These are phyloP conservation scores for Trinectes maculatus DNA, from an alignment of 2,113 vertebrate species.

Conservation along the genomic window DNA sequence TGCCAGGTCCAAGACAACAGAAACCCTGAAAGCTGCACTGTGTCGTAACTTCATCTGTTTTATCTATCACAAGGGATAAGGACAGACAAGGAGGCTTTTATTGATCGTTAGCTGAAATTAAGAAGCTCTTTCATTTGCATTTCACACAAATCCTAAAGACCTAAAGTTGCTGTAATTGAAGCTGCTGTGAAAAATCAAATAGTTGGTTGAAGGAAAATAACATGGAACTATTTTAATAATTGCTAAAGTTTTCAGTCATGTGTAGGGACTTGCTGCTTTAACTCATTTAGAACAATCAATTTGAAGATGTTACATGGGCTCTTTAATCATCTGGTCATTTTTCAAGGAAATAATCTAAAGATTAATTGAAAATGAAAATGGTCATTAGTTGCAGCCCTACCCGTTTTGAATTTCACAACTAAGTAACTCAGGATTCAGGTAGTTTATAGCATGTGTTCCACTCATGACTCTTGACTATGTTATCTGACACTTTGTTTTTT, in stretches of 20 bases:
- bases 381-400: not conserved
- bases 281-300: not conserved
- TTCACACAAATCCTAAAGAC: slow-evolving; percentile 4
- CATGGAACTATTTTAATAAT: not conserved
- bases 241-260: not conserved
- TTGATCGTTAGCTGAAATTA: slow-evolving; percentile 5
- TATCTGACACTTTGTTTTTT: slow-evolving; percentile 31
- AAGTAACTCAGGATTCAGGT: slow-evolving; percentile 53
- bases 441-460: slow-evolving; percentile 10
- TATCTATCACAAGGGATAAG: not conserved
- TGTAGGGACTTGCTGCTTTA: slow-evolving; percentile 2
- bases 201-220: not conserved
- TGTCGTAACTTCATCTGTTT: slow-evolving; percentile 71
- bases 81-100: not conserved
- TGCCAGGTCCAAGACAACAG: slow-evolving; percentile 1
- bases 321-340: not conserved
- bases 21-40: slow-evolving; percentile 57
- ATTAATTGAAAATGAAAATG: slow-evolving; percentile 7
- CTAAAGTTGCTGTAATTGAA: not conserved
- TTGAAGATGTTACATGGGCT: not conserved
- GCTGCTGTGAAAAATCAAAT: not conserved
- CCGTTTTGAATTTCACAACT: slow-evolving; percentile 11
- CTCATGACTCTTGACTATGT: slow-evolving; percentile 34
- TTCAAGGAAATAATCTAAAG: not conserved
- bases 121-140: slow-evolving; percentile 7